Base-by-base conservation (phyloP, 2,888 invertebrate genomes). In the Leptura quadrifasciata region DNA sequence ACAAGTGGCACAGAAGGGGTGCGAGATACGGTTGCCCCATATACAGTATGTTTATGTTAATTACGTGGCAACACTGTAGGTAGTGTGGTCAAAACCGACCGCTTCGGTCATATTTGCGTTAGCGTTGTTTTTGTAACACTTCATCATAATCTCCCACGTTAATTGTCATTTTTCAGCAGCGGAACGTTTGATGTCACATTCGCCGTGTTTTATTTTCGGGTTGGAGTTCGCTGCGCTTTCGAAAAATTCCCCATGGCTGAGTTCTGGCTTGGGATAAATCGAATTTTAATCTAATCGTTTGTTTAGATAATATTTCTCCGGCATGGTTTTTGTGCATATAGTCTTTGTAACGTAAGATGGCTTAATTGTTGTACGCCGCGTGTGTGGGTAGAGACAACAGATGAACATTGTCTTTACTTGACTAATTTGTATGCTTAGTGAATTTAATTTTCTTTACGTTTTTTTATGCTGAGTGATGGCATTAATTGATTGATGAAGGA, bases 41-140 rank as follows among this genome's bases (percentile, higher is more conserved):
- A 54, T 65, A 65, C 27, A 24, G 65, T 17, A 24, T 54, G 54
- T 65, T 65, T 65, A 65, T 54, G 52, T 54, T 27, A 65, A 47
- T 17, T 54, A 52, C 27, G 47, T 52, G 65, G 27, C 65, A 65
- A 65, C 65, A 27, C 52, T 54, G 65, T 65, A 65, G 65, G 65
- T 27, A 65, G 65, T 20, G 12, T n/a, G 65, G 65, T 54, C 65
- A 54, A 52, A 65, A 54, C 52, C 65, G 65, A 24, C 65, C 65
- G 54, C 21, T 54, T 27, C 12, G 35, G 24, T 57, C 27, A 63
- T 68, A 57, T 79, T 77, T 80, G 72, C 73, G 75, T 79, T 77
- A 79, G 72, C 73, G 75, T 71, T 76, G 76, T 80, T 80, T 78
- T 79, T 79, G 63, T 77, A 74, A 70, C 77, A 74, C 74, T 76